Evolutionary conservation across 1,140 invertebrate species (phyloP).

Genomic region (Euura lappo): DNA sequence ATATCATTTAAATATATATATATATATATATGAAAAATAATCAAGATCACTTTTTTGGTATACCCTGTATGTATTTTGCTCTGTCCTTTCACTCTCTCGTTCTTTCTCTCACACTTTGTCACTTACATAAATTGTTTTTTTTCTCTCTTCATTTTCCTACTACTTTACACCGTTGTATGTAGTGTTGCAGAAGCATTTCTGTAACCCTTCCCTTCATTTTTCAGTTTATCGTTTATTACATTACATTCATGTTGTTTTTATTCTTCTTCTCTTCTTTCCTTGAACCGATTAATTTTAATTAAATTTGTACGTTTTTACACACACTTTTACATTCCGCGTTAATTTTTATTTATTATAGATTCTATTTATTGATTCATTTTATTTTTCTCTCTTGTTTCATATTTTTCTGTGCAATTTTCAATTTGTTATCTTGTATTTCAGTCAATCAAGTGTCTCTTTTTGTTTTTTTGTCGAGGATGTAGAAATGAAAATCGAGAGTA

Average conservation of each 20-base stretch:
- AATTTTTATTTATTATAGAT: background rate
- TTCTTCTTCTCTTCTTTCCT: background rate
- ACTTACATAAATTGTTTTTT: background rate
- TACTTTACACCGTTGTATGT: background rate
- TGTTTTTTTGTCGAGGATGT: too few relatives aligned
- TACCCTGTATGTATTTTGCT: background rate
- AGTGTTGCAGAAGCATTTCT: background rate
- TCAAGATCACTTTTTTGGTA: background rate
- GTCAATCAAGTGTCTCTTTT: too few relatives aligned
- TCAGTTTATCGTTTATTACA: background rate
- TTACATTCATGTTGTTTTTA: background rate
- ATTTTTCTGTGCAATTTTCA: too few relatives aligned
- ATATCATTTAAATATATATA: background rate
- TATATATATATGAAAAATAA: background rate
- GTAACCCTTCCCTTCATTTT: background rate
- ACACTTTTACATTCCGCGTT: background rate
- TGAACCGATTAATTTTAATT: background rate
- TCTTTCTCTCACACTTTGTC: background rate
- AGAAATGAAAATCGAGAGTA: too few relatives aligned
- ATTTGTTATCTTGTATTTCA: too few relatives aligned
- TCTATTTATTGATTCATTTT: too few relatives aligned
- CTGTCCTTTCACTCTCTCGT: too few relatives aligned
- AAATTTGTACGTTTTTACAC: conserved; percentile 13
- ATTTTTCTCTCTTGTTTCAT: too few relatives aligned
- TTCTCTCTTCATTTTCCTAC: background rate